Evolutionary conservation across 1,140 invertebrate species (phyloP), one percentile per base, ranked within the genome.

Genomic region (Bilobella aurantiaca): DNA sequence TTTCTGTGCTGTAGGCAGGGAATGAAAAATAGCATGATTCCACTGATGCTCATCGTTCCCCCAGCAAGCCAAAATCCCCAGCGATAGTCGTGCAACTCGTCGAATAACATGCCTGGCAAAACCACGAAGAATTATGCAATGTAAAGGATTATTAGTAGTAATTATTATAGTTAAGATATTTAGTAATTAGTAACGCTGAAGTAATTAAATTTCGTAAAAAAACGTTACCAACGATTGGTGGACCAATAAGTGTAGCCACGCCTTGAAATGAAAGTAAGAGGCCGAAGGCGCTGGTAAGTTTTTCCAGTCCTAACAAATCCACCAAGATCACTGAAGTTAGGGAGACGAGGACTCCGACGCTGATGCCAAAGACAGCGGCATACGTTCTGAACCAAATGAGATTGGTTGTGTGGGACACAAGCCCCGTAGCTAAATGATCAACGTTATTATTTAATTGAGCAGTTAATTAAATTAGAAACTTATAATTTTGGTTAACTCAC

Each of bases 201-300:
- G n/a, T n/a, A n/a, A n/a, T n/a, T n/a, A n/a, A n/a, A n/a, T n/a
- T n/a, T n/a, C n/a, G n/a, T n/a, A n/a, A n/a, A n/a, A n/a, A n/a
- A n/a, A n/a, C n/a, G 65, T 63, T 83, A 92, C 91, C 92, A 77
- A 87, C 89, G 68, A 95, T 83, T 23, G 93, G 92, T 63, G 92
- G 86, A 56, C 93, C 93, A 53, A 66, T 60, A 12, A 61, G 31
- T 5, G 91, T 88, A 1, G 92, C 92, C 42, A 94, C 83, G 27
- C 93, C 93, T 82, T 96, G 91, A 78, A 94, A 94, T 12, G 96
- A 81, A 63, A 93, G 79, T 3, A 96, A 78, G 2, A 96, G 78
- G n/a, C 93, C 93, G 77, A 96, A 96, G 0, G 91, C 90, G 76
- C 95, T 94, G 0, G 93, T 94, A 30, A 96, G 79, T 72, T 84